Evolutionary conservation across 2,113 vertebrate genomes (phyloP), one percentile per base, ranked within the genome.

Genomic region (Colius striatus): DNA sequence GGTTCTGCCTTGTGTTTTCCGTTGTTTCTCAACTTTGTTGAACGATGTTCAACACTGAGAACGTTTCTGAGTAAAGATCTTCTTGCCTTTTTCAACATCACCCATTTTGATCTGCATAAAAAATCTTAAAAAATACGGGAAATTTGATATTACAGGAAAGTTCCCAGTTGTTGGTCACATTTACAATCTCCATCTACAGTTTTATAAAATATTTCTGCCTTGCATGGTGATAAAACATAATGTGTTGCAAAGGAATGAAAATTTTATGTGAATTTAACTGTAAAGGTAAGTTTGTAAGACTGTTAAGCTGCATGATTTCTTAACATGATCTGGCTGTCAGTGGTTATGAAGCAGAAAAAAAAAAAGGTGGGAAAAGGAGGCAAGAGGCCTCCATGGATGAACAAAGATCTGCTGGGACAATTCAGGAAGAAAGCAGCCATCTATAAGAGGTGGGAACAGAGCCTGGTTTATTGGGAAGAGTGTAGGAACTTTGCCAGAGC

Each of bases 1-100:
- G 98, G 97, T 13, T 98, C 98, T 8, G 97, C 98, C 87, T 98
- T 99, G n/a, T 98, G 98, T 67, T 98, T 99, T 71, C 98, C 97
- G 48, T 86, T 96, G 38, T 55, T 98, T 95, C 70, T 98, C 98
- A 82, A 98, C 97, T 47, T 98, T 97, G 86, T 98, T 98, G 92
- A 41, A 41, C 38, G 12, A 41, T 10, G 38, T 12, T 41, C 38
- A 41, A 41, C 98, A 98, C 95, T 98, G 97, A 48, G 97, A 95
- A 90, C 98, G 99, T 95, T 99, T 98, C 86, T 98, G 98, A 92
- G 98, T 94, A 82, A 99, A 99, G 6, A 98, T 92, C 94, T 98
- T 98, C 95, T 98, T 98, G 80, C 98, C 98, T 89, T 98, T 98
- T 19, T 95, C 93, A 72, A 96, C 75, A 92, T 98, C 97, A 94